A percentile compares a stretch with the other conserved stretches of the same genome.
Conservation (phyloP, 2,888 invertebrate genomes). For the Dryadula phaetusa region DNA sequence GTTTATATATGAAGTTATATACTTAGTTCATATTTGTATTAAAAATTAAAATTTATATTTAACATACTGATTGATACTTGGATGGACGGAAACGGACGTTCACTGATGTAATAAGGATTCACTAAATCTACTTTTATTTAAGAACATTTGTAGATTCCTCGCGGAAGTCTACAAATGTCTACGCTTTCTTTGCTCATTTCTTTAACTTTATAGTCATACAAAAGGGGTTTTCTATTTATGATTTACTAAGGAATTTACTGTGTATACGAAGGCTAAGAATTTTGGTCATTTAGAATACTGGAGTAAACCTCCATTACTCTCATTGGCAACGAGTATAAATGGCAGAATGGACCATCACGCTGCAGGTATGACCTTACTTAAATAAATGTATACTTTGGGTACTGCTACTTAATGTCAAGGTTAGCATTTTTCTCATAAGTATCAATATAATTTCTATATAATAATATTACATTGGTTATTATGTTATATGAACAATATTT, state of each 20-base stretch:
- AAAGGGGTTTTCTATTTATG: background rate
- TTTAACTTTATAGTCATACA: too few species aligned
- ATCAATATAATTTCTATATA: constrained; percentile 8
- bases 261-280: background rate
- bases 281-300: constrained; percentile 9
- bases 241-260: constrained; percentile 3
- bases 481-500: background rate
- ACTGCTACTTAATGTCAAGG: constrained; percentile 60
- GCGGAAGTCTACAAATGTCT: too few species aligned
- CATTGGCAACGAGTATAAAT: constrained; percentile 44
- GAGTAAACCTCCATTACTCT: background rate
- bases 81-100: too few species aligned
- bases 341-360: constrained; percentile 58
- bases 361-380: constrained; percentile 50
- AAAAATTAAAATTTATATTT: too few species aligned
- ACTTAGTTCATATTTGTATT: too few species aligned
- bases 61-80: too few species aligned
- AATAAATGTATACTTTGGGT: constrained; percentile 45
- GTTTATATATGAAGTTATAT: too few species aligned
- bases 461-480: background rate
- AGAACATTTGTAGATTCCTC: too few species aligned
- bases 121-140: too few species aligned
- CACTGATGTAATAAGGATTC: too few species aligned
- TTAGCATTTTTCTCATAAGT: constrained; percentile 28
- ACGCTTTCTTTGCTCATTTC: too few species aligned